Conservation (phyloP, 1,140 invertebrate species). For the Gonatopus flavifemur region DNA sequence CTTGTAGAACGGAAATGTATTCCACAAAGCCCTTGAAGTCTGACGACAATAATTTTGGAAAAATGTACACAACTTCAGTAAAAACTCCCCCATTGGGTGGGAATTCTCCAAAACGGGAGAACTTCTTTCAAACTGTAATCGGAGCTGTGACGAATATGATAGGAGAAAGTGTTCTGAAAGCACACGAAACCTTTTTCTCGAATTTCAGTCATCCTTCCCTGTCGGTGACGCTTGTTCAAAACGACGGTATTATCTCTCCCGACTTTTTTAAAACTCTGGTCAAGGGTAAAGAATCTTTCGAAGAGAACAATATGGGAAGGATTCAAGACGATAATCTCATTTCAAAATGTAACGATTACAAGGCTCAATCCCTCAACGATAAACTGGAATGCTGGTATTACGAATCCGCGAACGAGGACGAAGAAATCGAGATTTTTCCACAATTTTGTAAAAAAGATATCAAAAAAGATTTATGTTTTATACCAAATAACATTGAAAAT, state of each 20-base stretch:
- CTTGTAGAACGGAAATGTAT: conserved; percentile 16
- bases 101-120: conserved; percentile 25
- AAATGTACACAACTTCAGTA: conserved; percentile 23
- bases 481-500: conserved; percentile 6
- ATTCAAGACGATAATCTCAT: conserved; percentile 1
- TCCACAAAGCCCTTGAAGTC: conserved; percentile 3
- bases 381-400: no score
- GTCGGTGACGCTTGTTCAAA: conserved; percentile 38
- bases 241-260: conserved; percentile 30
- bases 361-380: no score
- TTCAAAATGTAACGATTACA: no score
- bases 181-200: conserved; percentile 22
- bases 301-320: conserved; percentile 5
- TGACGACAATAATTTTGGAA: background rate
- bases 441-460: no score
- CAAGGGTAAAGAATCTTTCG: conserved; percentile 9
- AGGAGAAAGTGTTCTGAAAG: conserved; percentile 24
- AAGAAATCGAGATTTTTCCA: no score
- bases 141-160: conserved; percentile 27
- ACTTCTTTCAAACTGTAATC: conserved; percentile 25
- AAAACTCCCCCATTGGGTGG: no score
- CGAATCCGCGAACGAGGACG: no score
- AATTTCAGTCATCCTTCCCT: conserved; percentile 30
- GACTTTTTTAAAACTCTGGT: conserved; percentile 30
- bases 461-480: conserved; percentile 3